Conservation (phyloP, 2,888 invertebrate genomes). For the Campoplex capitator region DNA sequence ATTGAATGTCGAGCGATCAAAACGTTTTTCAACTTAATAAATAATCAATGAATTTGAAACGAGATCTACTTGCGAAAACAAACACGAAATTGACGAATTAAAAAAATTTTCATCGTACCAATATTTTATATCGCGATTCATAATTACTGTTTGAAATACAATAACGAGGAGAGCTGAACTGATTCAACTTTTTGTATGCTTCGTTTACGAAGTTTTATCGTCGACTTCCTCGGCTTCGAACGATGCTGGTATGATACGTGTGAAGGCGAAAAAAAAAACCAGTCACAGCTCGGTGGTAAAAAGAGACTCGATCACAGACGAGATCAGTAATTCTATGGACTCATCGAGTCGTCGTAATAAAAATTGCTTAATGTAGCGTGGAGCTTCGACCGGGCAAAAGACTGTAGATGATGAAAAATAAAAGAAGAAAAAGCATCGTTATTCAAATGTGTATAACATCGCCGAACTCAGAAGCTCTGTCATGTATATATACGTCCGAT, state of each 20-base stretch:
- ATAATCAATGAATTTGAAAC: no score
- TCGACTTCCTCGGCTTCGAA: background rate
- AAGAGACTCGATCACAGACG: conserved; percentile 18
- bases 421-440: background rate
- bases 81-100: no score
- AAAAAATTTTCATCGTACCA: background rate
- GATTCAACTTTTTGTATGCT: conserved; percentile 26
- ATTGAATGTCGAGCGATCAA: no score
- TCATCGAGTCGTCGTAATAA: conserved; percentile 46
- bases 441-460: conserved; percentile 29
- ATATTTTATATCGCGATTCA: background rate
- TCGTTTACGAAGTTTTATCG: conserved; percentile 41
- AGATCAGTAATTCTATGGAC: conserved; percentile 1
- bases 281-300: background rate
- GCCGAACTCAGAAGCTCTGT: background rate
- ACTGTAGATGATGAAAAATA: conserved; percentile 3
- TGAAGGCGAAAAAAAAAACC: background rate
- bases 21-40: no score
- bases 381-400: conserved; percentile 6
- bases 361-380: conserved; percentile 53
- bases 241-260: background rate
- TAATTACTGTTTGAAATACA: background rate
- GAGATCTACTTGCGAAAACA: no score
- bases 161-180: background rate
- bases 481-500: background rate